Conservation (phyloP, 2,113 vertebrate genomes). For the Grammomys surdaster region DNA sequence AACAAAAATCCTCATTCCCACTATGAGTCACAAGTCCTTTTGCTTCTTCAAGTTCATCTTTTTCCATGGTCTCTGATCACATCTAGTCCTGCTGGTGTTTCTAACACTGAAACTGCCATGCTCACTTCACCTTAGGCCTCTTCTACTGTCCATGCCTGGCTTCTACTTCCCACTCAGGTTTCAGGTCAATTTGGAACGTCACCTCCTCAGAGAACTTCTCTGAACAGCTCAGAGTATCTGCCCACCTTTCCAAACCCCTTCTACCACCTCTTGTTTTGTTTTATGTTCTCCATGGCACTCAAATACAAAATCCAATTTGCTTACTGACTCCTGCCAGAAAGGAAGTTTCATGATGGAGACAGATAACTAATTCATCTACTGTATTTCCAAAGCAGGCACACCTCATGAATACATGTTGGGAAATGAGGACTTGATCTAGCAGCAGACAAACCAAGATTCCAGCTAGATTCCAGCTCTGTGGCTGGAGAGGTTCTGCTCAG, state of each 20-base stretch:
- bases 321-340: neutral
- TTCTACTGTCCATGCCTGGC: neutral
- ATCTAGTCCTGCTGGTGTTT: neutral
- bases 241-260: too few relatives aligned
- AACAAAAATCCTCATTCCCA: neutral
- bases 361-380: neutral
- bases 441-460: neutral
- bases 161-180: neutral
- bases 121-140: neutral
- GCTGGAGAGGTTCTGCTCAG: neutral
- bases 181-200: neutral
- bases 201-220: neutral
- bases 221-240: neutral
- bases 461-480: neutral
- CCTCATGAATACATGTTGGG: neutral
- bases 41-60: neutral
- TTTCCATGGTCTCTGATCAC: neutral
- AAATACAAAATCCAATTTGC: neutral
- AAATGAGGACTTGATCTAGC: neutral
- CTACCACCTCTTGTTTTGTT: neutral
- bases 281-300: neutral
- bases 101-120: neutral
- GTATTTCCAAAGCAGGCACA: neutral
- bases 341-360: neutral
- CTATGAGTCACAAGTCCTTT: neutral